Evolutionary conservation across 2,113 vertebrate species (phyloP).

Genomic region (Pelmatolapia mariae): DNA sequence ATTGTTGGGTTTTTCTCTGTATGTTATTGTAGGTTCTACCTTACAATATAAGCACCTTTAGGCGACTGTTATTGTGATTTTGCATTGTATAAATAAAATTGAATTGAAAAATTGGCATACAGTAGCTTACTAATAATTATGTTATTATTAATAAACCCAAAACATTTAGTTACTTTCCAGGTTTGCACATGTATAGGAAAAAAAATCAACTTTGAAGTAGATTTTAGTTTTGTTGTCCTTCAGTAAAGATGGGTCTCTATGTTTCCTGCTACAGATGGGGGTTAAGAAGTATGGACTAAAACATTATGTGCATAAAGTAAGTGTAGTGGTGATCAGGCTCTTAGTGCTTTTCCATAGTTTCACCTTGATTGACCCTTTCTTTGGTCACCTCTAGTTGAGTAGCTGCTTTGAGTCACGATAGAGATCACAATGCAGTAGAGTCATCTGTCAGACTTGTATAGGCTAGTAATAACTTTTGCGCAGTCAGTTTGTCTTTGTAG

Average conservation of each 20-base stretch:
- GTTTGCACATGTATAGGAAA: background rate
- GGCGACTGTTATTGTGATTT: background rate
- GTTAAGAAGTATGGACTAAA: slow-evolving; percentile 55
- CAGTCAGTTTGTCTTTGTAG: background rate
- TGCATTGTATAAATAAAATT: background rate
- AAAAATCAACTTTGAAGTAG: background rate
- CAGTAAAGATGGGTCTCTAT: background rate
- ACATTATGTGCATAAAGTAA: slow-evolving; percentile 65
- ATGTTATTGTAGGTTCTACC: background rate
- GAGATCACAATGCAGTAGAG: background rate
- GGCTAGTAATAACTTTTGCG: background rate
- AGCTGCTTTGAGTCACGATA: background rate
- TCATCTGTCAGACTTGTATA: background rate
- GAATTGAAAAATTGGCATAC: background rate
- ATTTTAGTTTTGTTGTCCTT: background rate
- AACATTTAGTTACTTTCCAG: background rate
- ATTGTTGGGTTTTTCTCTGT: background rate
- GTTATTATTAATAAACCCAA: background rate
- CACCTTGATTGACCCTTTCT: background rate
- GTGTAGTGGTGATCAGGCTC: background rate
- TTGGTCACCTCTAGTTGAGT: background rate
- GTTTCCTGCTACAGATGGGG: slow-evolving; percentile 44
- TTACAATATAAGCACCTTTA: background rate
- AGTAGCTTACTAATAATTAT: background rate
- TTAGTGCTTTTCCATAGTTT: background rate